A percentile compares a stretch with the other conserved stretches of the same genome.
Evolutionary conservation across 2,797 vertebrate species (phyloP).

Genomic region (Eulemur albifrons): DNA sequence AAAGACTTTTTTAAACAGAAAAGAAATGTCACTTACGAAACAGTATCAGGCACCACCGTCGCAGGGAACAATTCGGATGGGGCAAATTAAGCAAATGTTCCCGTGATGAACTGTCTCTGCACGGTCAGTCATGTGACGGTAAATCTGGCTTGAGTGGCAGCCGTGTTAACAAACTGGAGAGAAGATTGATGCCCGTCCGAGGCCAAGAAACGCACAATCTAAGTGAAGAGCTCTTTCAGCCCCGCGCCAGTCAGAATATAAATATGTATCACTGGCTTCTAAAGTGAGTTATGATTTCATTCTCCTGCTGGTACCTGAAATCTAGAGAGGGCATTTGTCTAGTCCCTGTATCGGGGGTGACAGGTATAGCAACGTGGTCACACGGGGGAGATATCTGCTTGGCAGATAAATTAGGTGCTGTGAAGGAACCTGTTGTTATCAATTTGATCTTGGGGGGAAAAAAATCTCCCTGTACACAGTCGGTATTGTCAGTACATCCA

Average conservation of each 20-base stretch:
- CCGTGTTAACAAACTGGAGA: constrained; percentile 83
- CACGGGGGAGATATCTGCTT: constrained; percentile 71
- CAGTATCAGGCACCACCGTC: background rate
- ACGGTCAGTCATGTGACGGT: constrained; percentile 78
- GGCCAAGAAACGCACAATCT: constrained; percentile 76
- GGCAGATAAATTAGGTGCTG: constrained; percentile 84
- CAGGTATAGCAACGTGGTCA: constrained; percentile 77
- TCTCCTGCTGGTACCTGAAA: constrained; percentile 84
- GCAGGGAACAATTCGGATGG: constrained; percentile 65
- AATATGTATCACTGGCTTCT: constrained; percentile 85
- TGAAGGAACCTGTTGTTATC: constrained; percentile 83
- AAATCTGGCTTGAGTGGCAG: constrained; percentile 84
- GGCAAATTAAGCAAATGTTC: constrained; percentile 77
- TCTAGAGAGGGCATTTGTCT: constrained; percentile 86
- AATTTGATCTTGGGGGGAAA: constrained; percentile 80
- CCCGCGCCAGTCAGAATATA: constrained; percentile 78
- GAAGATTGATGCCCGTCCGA: constrained; percentile 81
- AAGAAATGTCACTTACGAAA: background rate
- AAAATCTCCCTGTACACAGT: constrained; percentile 72
- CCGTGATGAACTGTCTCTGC: constrained; percentile 72
- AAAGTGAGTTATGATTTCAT: constrained; percentile 87
- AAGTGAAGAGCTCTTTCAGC: constrained; percentile 76
- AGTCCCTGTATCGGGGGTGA: constrained; percentile 81
- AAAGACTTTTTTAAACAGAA: constrained; percentile 54
- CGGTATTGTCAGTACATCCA: constrained; percentile 55